phyloP scores from a whole-genome alignment of 2,113 vertebrate species.

The Capra hircus region DNA sequence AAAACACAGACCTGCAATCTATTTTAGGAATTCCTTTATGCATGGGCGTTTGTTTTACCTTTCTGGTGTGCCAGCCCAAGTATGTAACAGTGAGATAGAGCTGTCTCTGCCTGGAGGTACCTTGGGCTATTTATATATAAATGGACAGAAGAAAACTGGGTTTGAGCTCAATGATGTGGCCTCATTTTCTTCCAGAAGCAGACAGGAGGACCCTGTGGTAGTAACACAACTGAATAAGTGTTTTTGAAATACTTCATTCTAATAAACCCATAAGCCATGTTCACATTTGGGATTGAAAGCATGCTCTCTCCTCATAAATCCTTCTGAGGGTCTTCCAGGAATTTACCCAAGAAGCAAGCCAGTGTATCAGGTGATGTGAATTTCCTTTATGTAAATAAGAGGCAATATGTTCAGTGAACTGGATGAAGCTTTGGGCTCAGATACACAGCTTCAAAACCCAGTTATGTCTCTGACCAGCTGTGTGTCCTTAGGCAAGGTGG shows the following conservation, averaged over 20 bases:
- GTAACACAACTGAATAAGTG: neutral
- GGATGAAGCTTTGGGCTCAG: fast-evolving
- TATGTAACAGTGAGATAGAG: neutral
- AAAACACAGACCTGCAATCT: neutral
- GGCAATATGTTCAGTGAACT: neutral
- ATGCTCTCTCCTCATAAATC: neutral
- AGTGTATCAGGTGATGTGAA: fast-evolving
- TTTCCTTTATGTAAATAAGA: neutral
- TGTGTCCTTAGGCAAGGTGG: neutral
- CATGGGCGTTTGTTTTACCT: neutral
- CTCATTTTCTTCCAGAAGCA: neutral
- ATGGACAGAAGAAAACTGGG: neutral
- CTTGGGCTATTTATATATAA: neutral
- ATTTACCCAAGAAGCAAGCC: neutral
- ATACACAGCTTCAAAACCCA: neutral
- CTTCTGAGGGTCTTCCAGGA: neutral
- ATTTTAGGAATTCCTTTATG: neutral
- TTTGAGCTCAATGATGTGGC: neutral
- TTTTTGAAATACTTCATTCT: neutral
- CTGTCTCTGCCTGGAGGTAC: neutral
- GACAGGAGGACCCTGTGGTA: fast-evolving
- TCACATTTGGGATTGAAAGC: neutral
- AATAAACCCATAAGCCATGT: neutral
- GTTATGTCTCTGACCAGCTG: too few relatives aligned
- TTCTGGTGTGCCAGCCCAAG: neutral